Evolutionary conservation across 2,888 invertebrate species (phyloP).

Genomic region (Scaptomyza cyrtandrae): DNA sequence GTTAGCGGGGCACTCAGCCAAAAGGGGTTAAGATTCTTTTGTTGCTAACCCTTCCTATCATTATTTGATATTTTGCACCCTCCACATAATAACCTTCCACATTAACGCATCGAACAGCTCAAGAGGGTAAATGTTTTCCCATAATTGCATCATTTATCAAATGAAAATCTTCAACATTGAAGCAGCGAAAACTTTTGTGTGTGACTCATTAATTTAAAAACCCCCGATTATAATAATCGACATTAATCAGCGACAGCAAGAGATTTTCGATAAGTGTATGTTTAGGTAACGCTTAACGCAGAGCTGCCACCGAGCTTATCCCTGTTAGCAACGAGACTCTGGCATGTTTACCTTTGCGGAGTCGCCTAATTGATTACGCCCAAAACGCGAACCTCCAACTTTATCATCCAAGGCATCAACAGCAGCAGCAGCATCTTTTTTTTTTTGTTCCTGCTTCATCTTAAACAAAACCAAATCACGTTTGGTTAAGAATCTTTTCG

Average conservation of each 20-base stretch:
- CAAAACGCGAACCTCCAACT: slow-evolving; percentile 30
- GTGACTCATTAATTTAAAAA: slow-evolving; percentile 50
- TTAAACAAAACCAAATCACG: slow-evolving; percentile 27
- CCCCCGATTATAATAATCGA: slow-evolving; percentile 60
- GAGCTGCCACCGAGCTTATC: slow-evolving; percentile 14
- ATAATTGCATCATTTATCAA: slow-evolving; percentile 68
- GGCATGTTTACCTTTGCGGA: slow-evolving; percentile 69
- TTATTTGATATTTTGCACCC: slow-evolving; percentile 46
- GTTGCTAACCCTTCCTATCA: slow-evolving; percentile 6
- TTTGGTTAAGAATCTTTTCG: slow-evolving; percentile 23
- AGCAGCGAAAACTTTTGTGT: slow-evolving; percentile 17
- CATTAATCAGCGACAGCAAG: slow-evolving; percentile 71
- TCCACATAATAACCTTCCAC: slow-evolving; percentile 19
- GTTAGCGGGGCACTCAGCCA: slow-evolving; percentile 21
- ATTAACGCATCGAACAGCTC: slow-evolving; percentile 20
- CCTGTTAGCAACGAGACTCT: slow-evolving; percentile 39
- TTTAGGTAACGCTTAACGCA: slow-evolving; percentile 43
- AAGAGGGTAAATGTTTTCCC: slow-evolving; percentile 36
- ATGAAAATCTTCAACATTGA: slow-evolving; percentile 40
- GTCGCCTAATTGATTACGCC: slow-evolving; percentile 75
- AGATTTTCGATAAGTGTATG: slow-evolving; percentile 73
- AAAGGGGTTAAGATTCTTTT: neutral
- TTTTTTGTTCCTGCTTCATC: slow-evolving; percentile 5
- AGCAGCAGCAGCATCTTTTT: slow-evolving; percentile 3
- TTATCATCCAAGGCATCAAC: slow-evolving; percentile 35